Conservation (phyloP, 2,888 invertebrate species). For the Lymantria monacha region DNA sequence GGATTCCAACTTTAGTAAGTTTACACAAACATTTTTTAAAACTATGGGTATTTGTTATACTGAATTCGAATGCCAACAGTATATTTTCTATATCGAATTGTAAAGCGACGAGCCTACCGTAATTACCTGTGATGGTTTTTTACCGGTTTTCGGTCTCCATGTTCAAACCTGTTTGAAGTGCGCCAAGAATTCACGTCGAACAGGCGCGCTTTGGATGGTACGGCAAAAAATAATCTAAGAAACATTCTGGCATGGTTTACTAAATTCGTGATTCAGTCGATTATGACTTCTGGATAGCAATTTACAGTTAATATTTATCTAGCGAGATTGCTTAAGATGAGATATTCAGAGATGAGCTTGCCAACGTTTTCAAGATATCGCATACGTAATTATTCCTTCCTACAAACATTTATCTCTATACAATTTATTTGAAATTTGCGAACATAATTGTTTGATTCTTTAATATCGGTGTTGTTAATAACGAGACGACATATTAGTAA, state of each 20-base stretch:
- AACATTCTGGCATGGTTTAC: slow-evolving; percentile 53
- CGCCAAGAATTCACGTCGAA: slow-evolving; percentile 68
- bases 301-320: neutral
- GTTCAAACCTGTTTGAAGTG: slow-evolving; percentile 74
- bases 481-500: slow-evolving; percentile 54
- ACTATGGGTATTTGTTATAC: slow-evolving; percentile 8
- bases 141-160: slow-evolving; percentile 70
- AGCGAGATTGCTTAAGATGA: neutral
- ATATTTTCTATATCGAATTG: slow-evolving; percentile 42
- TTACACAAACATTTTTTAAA: slow-evolving; percentile 4
- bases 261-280: slow-evolving; percentile 41
- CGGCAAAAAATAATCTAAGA: slow-evolving; percentile 62
- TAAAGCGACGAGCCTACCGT: slow-evolving; percentile 65
- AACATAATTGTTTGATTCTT: slow-evolving; percentile 21
- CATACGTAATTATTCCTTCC: no score
- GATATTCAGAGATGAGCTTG: no score
- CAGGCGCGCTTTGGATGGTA: slow-evolving; percentile 55
- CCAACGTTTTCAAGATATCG: no score
- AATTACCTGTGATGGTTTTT: slow-evolving; percentile 76
- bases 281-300: slow-evolving; percentile 38
- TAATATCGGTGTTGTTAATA: slow-evolving; percentile 55
- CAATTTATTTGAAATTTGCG: no score
- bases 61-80: slow-evolving; percentile 2
- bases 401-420: no score
- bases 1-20: slow-evolving; percentile 19